Evolutionary conservation across 2,888 invertebrate species (phyloP).

Genomic region (Apocheima hispidaria): DNA sequence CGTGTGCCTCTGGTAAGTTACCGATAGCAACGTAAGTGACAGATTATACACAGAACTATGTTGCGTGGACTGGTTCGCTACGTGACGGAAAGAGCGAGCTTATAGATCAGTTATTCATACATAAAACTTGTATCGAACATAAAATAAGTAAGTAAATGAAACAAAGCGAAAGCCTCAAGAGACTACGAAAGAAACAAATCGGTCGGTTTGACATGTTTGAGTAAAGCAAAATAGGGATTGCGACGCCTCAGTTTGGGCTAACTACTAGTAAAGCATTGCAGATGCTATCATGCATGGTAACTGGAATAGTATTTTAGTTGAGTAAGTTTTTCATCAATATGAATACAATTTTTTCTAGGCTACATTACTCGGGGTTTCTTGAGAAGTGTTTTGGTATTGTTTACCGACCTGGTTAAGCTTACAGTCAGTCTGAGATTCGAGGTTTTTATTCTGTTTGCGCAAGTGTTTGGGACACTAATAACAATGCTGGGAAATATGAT

Average conservation of each 20-base stretch:
- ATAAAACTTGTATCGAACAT: background rate
- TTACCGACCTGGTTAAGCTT: background rate
- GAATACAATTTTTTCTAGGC: background rate
- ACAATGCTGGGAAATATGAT: constrained; percentile 41
- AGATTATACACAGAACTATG: constrained; percentile 53
- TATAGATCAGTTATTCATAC: constrained; percentile 37
- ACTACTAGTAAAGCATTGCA: background rate
- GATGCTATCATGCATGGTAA: background rate
- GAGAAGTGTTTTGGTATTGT: constrained; percentile 30
- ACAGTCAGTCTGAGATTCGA: constrained; percentile 24
- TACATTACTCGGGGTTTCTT: constrained; percentile 12
- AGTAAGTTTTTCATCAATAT: background rate
- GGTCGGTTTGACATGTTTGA: no score
- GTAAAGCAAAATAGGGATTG: no score
- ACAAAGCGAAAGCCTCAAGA: no score
- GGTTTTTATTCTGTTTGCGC: constrained; percentile 36
- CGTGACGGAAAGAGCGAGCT: constrained; percentile 60
- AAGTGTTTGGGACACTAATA: constrained; percentile 38
- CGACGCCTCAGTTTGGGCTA: no score
- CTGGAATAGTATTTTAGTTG: background rate
- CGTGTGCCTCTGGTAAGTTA: background rate
- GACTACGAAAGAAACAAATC: no score
- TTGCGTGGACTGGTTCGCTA: constrained; percentile 50
- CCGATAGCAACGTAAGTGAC: constrained; percentile 22
- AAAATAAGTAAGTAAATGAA: background rate